Percentiles rank a stretch among this genome's conserved stretches.
Evolutionary conservation across 2,113 vertebrate genomes (phyloP).

Genomic region (Saguinus imperator): DNA sequence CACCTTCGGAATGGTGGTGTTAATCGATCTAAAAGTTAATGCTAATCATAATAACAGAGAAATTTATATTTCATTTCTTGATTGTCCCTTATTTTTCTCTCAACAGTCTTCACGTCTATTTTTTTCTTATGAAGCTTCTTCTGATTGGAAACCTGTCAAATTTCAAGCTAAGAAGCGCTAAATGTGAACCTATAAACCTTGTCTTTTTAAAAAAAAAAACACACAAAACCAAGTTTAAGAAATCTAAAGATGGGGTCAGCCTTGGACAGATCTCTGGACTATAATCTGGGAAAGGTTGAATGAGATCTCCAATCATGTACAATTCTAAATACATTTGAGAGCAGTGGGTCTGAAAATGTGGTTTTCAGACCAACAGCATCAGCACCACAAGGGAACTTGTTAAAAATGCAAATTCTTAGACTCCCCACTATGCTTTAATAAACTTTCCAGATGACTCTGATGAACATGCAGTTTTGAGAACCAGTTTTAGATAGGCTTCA

Average conservation of each 20-base stretch:
- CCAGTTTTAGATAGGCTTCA: background rate
- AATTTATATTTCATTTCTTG: slow-evolving; percentile 19
- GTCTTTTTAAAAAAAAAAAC: background rate
- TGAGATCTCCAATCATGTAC: background rate
- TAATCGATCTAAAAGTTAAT: background rate
- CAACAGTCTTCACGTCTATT: slow-evolving; percentile 8
- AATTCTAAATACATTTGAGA: background rate
- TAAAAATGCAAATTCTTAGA: background rate
- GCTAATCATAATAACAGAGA: slow-evolving; percentile 5
- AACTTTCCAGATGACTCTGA: background rate
- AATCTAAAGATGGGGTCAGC: background rate
- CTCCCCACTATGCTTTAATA: background rate
- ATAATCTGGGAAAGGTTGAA: background rate
- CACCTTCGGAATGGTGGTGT: background rate
- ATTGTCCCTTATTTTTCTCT: slow-evolving; percentile 53
- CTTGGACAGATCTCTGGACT: background rate
- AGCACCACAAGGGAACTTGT: background rate
- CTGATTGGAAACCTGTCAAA: slow-evolving; percentile 24
- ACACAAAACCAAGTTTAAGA: background rate
- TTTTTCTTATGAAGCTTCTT: slow-evolving; percentile 24
- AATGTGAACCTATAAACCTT: background rate
- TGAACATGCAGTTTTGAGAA: background rate
- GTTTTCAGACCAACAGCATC: background rate
- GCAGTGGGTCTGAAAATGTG: background rate
- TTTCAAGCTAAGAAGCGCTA: slow-evolving; percentile 57